Percentiles rank a stretch among this genome's conserved stretches.
Evolutionary conservation across 2,888 invertebrate species (phyloP).

Genomic region (Melinaea marsaeus): DNA sequence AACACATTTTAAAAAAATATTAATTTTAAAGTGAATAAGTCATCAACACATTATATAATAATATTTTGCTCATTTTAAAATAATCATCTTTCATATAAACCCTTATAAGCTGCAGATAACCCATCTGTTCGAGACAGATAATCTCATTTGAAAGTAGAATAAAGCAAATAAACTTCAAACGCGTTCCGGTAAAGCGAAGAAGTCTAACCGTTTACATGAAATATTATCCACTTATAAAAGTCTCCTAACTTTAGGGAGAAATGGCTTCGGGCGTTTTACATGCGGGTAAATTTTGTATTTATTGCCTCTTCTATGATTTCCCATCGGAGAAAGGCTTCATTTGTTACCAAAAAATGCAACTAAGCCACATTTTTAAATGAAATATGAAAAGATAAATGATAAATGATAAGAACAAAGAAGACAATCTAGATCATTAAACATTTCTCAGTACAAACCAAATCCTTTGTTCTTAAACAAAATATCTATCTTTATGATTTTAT

Average conservation of each 20-base stretch:
- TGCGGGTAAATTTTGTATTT: conserved; percentile 37
- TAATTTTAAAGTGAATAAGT: too few relatives aligned
- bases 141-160: conserved; percentile 2
- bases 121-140: neutral
- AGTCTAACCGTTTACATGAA: conserved; percentile 24
- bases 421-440: too few relatives aligned
- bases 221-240: conserved; percentile 31
- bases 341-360: neutral
- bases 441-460: too few relatives aligned
- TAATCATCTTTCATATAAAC: too few relatives aligned
- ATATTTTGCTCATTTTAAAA: too few relatives aligned
- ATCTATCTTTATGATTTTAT: too few relatives aligned
- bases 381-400: too few relatives aligned
- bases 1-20: too few relatives aligned
- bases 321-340: conserved; percentile 33
- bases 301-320: conserved; percentile 41
- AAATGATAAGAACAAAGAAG: neutral
- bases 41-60: too few relatives aligned
- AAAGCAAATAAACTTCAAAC: conserved; percentile 7
- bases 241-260: conserved; percentile 20
- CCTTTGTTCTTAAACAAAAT: conserved; percentile 8
- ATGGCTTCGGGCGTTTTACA: conserved; percentile 27
- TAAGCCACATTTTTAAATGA: too few relatives aligned
- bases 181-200: conserved; percentile 14
- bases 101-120: too few relatives aligned